phyloP scores from a whole-genome alignment of 2,888 invertebrate genomes.

The Agrotis segetum region DNA sequence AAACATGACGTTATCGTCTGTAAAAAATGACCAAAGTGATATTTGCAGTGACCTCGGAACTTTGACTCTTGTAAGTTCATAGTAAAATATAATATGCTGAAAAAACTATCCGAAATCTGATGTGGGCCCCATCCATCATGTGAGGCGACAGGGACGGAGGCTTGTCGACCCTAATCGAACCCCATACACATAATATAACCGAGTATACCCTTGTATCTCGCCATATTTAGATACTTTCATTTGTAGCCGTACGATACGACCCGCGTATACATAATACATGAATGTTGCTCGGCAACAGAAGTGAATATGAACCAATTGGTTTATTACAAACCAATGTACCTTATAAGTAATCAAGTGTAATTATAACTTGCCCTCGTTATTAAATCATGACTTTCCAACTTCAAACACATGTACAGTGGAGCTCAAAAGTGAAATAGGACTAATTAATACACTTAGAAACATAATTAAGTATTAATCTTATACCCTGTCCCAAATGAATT shows the following conservation, averaged over 20 bases:
- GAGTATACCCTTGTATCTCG: conserved; percentile 63
- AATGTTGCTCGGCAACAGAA: conserved; percentile 29
- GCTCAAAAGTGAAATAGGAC: background rate
- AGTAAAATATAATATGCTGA: conserved; percentile 79
- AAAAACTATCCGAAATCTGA: conserved; percentile 87
- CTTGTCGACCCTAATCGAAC: conserved; percentile 90
- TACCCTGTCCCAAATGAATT: conserved; percentile 32
- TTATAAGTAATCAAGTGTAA: conserved; percentile 25
- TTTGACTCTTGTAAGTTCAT: conserved; percentile 65
- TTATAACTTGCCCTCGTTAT: conserved; percentile 25
- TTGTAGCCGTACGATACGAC: conserved; percentile 56
- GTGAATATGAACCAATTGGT: conserved; percentile 25
- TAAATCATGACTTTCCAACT: conserved; percentile 11
- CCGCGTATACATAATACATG: conserved; percentile 54
- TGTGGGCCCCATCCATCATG: conserved; percentile 86
- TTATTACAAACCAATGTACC: conserved; percentile 23
- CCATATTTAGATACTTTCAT: conserved; percentile 66
- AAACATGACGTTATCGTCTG: conserved; percentile 23
- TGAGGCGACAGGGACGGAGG: conserved; percentile 84
- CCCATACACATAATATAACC: conserved; percentile 76
- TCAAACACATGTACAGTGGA: background rate
- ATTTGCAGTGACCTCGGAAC: conserved; percentile 70
- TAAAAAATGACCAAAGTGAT: conserved; percentile 54
- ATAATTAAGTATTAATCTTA: conserved; percentile 32
- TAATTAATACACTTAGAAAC: conserved; percentile 19